These are phyloP conservation scores for Heliconius nattereri DNA, from an alignment of 1,140 invertebrate species.

Conservation along the genomic window DNA sequence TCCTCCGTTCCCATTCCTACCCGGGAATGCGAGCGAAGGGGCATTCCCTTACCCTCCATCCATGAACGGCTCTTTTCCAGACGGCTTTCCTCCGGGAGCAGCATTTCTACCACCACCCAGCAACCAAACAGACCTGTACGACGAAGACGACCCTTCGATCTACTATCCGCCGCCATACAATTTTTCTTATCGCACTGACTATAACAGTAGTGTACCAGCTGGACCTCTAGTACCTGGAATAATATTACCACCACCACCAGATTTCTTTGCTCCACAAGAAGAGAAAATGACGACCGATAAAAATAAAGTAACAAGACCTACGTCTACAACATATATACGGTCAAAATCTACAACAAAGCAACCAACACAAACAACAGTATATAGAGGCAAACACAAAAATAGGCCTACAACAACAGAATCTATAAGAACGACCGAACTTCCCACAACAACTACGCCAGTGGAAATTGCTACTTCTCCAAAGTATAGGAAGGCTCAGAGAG, in stretches of 20 bases:
- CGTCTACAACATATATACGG: constrained; percentile 59
- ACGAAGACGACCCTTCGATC: constrained; percentile 93
- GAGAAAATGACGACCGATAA: constrained; percentile 67
- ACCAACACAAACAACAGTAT: constrained; percentile 56
- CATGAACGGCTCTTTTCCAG: constrained; percentile 81
- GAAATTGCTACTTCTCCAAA: constrained; percentile 65
- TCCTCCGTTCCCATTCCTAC: constrained; percentile 83
- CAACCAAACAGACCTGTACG: constrained; percentile 88
- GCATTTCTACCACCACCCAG: constrained; percentile 86
- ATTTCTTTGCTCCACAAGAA: constrained; percentile 89
- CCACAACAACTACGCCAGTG: constrained; percentile 65
- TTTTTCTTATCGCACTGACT: constrained; percentile 90
- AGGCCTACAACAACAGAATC: constrained; percentile 68
- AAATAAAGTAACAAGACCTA: constrained; percentile 66
- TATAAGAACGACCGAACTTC: constrained; percentile 70
- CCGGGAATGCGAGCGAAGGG: constrained; percentile 81
- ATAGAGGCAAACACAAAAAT: constrained; percentile 75
- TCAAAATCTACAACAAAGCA: constrained; percentile 68
- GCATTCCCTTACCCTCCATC: constrained; percentile 81
- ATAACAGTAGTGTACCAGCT: constrained; percentile 88
- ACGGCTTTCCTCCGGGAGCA: constrained; percentile 84
- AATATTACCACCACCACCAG: constrained; percentile 91
- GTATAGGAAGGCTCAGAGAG: constrained; percentile 63
- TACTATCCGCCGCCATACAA: constrained; percentile 95
- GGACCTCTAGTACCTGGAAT: constrained; percentile 94